Conservation (phyloP, 2,113 vertebrate species). For the Malurus melanocephalus region DNA sequence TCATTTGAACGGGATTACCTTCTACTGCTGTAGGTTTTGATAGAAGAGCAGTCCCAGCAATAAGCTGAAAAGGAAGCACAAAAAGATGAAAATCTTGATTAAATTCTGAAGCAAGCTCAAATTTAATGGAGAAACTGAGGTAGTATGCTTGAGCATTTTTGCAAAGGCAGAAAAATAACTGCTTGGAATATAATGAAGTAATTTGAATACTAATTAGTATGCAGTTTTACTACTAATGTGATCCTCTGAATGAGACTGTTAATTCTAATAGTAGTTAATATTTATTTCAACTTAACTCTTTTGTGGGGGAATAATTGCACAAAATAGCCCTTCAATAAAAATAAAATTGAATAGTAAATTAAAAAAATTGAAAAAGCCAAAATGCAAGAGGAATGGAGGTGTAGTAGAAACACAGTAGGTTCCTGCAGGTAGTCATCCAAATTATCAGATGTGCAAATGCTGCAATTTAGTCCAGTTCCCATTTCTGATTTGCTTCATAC, state of each 20-base stretch:
- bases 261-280: background rate
- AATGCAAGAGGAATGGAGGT: background rate
- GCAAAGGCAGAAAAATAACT: background rate
- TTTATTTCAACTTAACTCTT: background rate
- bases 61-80: background rate
- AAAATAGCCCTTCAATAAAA: background rate
- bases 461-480: background rate
- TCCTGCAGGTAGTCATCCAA: background rate
- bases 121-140: background rate
- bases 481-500: background rate
- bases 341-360: background rate
- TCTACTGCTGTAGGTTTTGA: background rate
- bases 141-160: background rate
- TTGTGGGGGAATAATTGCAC: background rate
- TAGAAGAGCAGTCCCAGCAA: background rate
- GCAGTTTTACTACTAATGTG: background rate
- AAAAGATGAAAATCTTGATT: background rate
- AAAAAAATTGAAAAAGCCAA: background rate
- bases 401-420: background rate
- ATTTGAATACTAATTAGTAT: background rate
- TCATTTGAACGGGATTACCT: background rate
- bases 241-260: background rate
- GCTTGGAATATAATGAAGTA: background rate
- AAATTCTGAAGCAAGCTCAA: background rate
- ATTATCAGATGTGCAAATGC: background rate